Base-by-base conservation (phyloP, 1,140 invertebrate species). In the Drosophila bifasciata region DNA sequence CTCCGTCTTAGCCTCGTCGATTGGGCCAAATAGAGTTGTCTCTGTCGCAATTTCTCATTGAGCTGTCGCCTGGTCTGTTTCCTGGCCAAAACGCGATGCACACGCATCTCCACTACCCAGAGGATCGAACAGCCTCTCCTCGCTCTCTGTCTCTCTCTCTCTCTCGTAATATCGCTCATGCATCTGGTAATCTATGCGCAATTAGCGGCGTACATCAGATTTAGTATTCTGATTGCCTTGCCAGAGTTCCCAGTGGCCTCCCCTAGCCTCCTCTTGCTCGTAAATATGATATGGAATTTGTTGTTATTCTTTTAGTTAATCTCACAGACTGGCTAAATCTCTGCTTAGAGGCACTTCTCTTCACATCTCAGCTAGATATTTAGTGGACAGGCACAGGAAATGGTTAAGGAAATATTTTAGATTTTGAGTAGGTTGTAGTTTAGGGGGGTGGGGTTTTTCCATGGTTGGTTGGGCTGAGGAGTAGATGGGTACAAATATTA, bases 181-280 rank as follows among this genome's bases (percentile, higher is more conserved):
- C 74, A 89, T 89, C 86, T 79, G 71, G 68, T 89, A 86, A 89
- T 89, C 80, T 89, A 89, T 89, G 76, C 58, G 86, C 85, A 85
- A 89, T 89, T 89, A 89, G 85, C 67, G 72, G 75, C 77, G 80
- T 78, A 85, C 69, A 86, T 86, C 78, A 86, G 83, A 86, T 86
- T 86, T 88, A 86, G 78, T 83, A 50, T 88, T 83, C 83, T 88
- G 83, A 86, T 86, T 86, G 83, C 75, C 64, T 81, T 88, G 70
- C 39, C 73, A 49, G 48, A 49, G 51, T 25, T 39, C 11, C 44
- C 49, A 28, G 52, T 44, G 19, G 2, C 36, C 45, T 9, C n/a
- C 23, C 13, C 39, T 16, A 21, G 16, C 23, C 48, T 36, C 25
- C 73, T 85, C 45, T 70, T 60, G 83, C 11, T 41, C 68, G 50